Conservation (phyloP, 2,888 invertebrate genomes). For the Hartigia nigra region DNA sequence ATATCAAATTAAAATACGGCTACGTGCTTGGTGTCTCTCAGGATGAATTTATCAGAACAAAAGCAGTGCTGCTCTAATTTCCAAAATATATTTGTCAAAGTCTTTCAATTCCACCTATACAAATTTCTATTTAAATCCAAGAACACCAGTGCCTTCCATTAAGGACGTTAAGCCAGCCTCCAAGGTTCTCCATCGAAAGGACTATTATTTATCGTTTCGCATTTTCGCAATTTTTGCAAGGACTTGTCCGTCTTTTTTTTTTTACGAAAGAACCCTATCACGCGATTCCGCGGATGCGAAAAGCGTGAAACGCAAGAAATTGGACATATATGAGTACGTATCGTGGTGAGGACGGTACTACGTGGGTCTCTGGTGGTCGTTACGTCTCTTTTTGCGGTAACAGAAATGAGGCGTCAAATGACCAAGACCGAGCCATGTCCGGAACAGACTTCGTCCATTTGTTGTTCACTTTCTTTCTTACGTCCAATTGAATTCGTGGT, state of each 20-base stretch:
- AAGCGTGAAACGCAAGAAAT: neutral
- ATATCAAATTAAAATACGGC: neutral
- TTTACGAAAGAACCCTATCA: neutral
- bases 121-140: neutral
- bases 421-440: conserved; percentile 41
- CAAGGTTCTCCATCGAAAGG: neutral
- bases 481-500: conserved; percentile 47
- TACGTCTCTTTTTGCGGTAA: conserved; percentile 42
- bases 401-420: conserved; percentile 55
- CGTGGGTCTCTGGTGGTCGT: conserved; percentile 37
- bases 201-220: neutral
- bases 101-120: neutral
- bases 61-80: neutral
- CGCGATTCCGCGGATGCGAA: neutral
- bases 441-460: conserved; percentile 46
- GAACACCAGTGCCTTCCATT: neutral
- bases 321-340: neutral
- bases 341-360: conserved; percentile 26
- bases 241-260: neutral
- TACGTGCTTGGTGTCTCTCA: neutral
- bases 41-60: neutral
- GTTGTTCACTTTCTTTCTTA: conserved; percentile 50
- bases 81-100: neutral
- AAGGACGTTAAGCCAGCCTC: neutral
- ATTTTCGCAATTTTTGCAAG: neutral